Conservation (phyloP, 2,797 vertebrate species). For the Coregonus suidteri region DNA sequence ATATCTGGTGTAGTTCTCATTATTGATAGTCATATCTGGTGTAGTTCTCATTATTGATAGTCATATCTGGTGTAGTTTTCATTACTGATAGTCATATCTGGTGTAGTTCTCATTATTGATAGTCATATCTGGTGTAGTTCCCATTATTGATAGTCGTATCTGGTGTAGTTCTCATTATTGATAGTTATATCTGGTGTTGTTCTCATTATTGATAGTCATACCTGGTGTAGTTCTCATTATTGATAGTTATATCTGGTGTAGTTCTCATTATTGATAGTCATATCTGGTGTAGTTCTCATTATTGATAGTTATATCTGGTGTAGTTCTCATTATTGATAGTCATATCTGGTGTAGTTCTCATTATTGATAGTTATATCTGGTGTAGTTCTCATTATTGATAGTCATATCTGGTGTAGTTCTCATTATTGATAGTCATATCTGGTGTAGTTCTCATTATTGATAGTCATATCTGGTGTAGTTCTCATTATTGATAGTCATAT, state of each 20-base stretch:
- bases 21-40: slow-evolving; percentile 47
- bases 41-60: slow-evolving; percentile 33
- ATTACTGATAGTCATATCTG: slow-evolving; percentile 45
- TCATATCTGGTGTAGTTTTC: slow-evolving; percentile 29
- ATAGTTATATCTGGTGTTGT: slow-evolving; percentile 31
- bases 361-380: slow-evolving; percentile 45
- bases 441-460: slow-evolving; percentile 34
- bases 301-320: slow-evolving; percentile 44
- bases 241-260: slow-evolving; percentile 38
- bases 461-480: slow-evolving; percentile 32
- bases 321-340: slow-evolving; percentile 35
- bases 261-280: slow-evolving; percentile 38
- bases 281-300: slow-evolving; percentile 25
- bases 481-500: slow-evolving; percentile 41
- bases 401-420: slow-evolving; percentile 29
- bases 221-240: slow-evolving; percentile 34
- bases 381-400: slow-evolving; percentile 34
- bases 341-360: slow-evolving; percentile 26
- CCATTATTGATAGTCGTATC: slow-evolving; percentile 42
- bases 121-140: slow-evolving; percentile 32
- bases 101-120: slow-evolving; percentile 34
- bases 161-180: slow-evolving; percentile 34
- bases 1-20: slow-evolving; percentile 18
- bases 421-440: slow-evolving; percentile 43
- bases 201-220: slow-evolving; percentile 39